Conservation (phyloP, 1,140 invertebrate genomes). For the Pectinophora gossypiella region DNA sequence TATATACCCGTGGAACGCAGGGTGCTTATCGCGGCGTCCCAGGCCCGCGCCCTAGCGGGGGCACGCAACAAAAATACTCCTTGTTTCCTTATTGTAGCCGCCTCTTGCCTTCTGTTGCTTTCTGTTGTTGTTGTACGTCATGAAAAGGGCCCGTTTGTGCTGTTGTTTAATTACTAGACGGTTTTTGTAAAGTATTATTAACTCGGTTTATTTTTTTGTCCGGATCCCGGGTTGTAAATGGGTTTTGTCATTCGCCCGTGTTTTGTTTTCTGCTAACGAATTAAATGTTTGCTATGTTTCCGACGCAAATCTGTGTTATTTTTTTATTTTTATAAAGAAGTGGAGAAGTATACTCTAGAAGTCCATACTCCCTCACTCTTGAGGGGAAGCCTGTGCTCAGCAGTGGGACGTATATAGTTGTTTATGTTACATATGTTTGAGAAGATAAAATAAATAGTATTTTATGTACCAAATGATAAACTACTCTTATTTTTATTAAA, state of each 20-base stretch:
- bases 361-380: too few species aligned
- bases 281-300: too few species aligned
- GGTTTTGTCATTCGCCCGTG: constrained; percentile 10
- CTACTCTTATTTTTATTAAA: too few species aligned
- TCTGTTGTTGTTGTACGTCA: constrained; percentile 1
- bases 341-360: too few species aligned
- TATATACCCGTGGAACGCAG: constrained; percentile 10
- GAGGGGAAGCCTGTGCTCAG: too few species aligned
- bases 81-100: constrained; percentile 52
- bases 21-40: constrained; percentile 44
- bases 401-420: too few species aligned
- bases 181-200: constrained; percentile 37
- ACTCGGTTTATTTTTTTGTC: constrained; percentile 9
- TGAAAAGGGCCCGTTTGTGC: constrained; percentile 43
- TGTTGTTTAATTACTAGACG: constrained; percentile 61
- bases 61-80: constrained; percentile 61
- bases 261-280: not conserved
- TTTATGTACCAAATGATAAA: too few species aligned
- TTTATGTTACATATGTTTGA: too few species aligned
- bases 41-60: constrained; percentile 37
- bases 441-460: too few species aligned
- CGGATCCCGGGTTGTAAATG: constrained; percentile 22
- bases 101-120: constrained; percentile 32
- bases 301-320: too few species aligned
- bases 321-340: too few species aligned